These are phyloP conservation scores for Scaptomyza caliginosa DNA, from an alignment of 2,888 invertebrate species.

Conservation along the genomic window DNA sequence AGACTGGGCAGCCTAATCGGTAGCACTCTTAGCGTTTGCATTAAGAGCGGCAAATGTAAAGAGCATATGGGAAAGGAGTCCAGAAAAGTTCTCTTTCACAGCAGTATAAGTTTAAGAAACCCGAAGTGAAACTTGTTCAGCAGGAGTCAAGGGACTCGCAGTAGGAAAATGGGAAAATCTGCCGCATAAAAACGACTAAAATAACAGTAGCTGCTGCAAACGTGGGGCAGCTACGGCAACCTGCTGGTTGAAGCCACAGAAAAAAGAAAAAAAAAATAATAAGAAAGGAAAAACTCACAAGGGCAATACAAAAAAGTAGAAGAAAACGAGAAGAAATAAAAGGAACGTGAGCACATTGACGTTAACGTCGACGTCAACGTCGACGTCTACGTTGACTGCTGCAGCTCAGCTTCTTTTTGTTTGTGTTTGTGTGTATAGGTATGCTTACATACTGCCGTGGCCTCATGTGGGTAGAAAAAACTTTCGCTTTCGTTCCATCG, in stretches of 20 bases:
- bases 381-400: slow-evolving; percentile 9
- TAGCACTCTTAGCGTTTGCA: slow-evolving; percentile 25
- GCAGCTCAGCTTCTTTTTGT: slow-evolving; percentile 25
- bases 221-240: slow-evolving; percentile 9
- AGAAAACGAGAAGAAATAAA: slow-evolving; percentile 48
- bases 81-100: slow-evolving; percentile 33
- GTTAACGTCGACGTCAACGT: slow-evolving; percentile 31
- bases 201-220: slow-evolving; percentile 44
- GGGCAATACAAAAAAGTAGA: slow-evolving; percentile 56
- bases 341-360: slow-evolving; percentile 52
- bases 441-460: slow-evolving; percentile 23
- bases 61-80: slow-evolving; percentile 27
- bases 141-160: slow-evolving; percentile 2
- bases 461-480: slow-evolving; percentile 61
- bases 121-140: slow-evolving; percentile 38
- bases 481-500: slow-evolving; percentile 71
- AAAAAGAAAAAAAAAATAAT: slow-evolving; percentile 10
- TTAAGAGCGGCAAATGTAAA: slow-evolving; percentile 45
- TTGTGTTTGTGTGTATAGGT: slow-evolving; percentile 21
- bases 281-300: slow-evolving; percentile 34
- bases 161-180: slow-evolving; percentile 43
- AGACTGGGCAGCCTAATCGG: neutral
- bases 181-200: slow-evolving; percentile 52
- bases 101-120: slow-evolving; percentile 37
- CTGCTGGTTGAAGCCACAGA: neutral